phyloP scores from a whole-genome alignment of 1,140 invertebrate genomes.

The Orchesella cincta region DNA sequence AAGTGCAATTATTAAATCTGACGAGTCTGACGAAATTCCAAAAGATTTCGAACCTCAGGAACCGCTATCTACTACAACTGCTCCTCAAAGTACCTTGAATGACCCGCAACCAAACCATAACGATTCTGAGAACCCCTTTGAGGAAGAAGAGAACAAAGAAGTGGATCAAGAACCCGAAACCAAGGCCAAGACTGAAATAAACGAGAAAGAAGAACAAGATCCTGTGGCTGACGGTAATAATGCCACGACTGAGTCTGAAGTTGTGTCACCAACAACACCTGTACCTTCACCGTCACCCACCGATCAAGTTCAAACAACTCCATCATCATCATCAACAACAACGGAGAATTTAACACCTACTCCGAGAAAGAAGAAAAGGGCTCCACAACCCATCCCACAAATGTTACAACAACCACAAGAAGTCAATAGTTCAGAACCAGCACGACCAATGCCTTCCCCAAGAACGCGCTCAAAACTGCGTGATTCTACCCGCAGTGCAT shows the following conservation, averaged over 20 bases:
- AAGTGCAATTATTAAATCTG: not conserved
- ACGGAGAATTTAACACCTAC: not conserved
- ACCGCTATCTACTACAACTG: not conserved
- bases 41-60: not conserved
- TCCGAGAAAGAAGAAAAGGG: slow-evolving; percentile 11
- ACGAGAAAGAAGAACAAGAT: not conserved
- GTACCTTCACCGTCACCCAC: not conserved
- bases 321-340: not conserved
- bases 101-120: not conserved
- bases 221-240: not conserved
- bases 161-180: not conserved
- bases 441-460: slow-evolving; percentile 28
- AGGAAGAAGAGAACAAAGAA: not conserved
- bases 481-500: not conserved
- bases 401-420: not conserved
- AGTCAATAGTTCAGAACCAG: not conserved
- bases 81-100: not conserved
- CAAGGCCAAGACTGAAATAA: not conserved
- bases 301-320: not conserved
- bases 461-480: slow-evolving; percentile 11
- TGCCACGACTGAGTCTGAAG: not conserved
- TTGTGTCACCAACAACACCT: not conserved
- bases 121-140: not conserved
- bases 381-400: slow-evolving; percentile 2
- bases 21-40: not conserved